Conservation (phyloP, 1,140 invertebrate genomes). For the Eueides isabella region DNA sequence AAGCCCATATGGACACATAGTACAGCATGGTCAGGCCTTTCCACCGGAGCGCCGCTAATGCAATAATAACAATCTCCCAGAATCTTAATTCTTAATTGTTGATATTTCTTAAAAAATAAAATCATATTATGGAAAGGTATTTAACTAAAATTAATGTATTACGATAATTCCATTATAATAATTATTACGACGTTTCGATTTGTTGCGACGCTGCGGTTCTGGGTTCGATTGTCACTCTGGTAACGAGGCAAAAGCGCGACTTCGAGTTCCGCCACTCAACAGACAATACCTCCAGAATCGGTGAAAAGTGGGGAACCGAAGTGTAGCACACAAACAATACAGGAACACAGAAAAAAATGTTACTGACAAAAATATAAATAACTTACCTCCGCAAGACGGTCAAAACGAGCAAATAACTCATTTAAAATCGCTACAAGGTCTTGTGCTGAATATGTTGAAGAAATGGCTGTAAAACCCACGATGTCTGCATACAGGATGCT, state of each 20-base stretch:
- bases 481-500: slow-evolving; percentile 96
- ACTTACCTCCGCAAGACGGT: slow-evolving; percentile 92
- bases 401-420: slow-evolving; percentile 96
- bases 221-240: too few relatives aligned
- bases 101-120: slow-evolving; percentile 89
- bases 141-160: not conserved
- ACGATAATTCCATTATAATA: too few relatives aligned
- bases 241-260: too few relatives aligned
- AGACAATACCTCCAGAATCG: too few relatives aligned
- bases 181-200: too few relatives aligned
- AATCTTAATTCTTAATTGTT: slow-evolving; percentile 97
- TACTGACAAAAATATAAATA: not conserved
- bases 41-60: slow-evolving; percentile 94
- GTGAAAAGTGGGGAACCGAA: too few relatives aligned
- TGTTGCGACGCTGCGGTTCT: too few relatives aligned
- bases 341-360: too few relatives aligned
- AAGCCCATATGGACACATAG: slow-evolving; percentile 97
- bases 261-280: too few relatives aligned
- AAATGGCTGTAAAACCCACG: slow-evolving; percentile 96
- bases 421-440: slow-evolving; percentile 97
- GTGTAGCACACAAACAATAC: too few relatives aligned
- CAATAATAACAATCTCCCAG: slow-evolving; percentile 98
- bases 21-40: slow-evolving; percentile 95
- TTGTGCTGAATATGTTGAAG: slow-evolving; percentile 96
- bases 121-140: not conserved